These are phyloP conservation scores for Chiloscyllium plagiosum DNA, from an alignment of 2,113 vertebrate species.

Conservation along the genomic window DNA sequence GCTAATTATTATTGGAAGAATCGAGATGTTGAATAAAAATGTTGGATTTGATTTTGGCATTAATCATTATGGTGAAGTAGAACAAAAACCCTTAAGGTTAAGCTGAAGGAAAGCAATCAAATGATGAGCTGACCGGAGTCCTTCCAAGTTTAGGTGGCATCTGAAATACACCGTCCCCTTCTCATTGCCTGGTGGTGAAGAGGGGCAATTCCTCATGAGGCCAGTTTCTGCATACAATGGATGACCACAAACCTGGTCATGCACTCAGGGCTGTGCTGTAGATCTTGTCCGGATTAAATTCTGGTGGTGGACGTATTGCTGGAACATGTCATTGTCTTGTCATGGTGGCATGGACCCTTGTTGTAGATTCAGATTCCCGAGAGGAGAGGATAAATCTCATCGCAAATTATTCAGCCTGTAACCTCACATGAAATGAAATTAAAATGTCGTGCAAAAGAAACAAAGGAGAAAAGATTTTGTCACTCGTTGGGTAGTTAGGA, in stretches of 20 bases:
- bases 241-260: neutral
- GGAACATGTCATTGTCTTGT: neutral
- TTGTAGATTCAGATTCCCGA: neutral
- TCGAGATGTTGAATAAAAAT: neutral
- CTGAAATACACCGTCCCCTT: neutral
- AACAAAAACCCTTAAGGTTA: neutral
- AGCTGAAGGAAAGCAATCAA: neutral
- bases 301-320: neutral
- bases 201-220: neutral
- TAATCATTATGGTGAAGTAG: neutral
- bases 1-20: neutral
- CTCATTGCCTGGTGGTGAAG: neutral
- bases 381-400: neutral
- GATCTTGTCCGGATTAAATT: neutral
- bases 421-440: neutral
- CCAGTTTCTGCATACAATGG: neutral
- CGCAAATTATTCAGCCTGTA: neutral
- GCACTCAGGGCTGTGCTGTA: neutral
- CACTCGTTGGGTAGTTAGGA: no score
- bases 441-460: no score
- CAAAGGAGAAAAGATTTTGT: no score
- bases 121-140: neutral
- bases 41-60: neutral
- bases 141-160: neutral
- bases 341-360: neutral